Evolutionary conservation across 2,797 vertebrate genomes (phyloP).

Genomic region (Taeniopygia guttata): DNA sequence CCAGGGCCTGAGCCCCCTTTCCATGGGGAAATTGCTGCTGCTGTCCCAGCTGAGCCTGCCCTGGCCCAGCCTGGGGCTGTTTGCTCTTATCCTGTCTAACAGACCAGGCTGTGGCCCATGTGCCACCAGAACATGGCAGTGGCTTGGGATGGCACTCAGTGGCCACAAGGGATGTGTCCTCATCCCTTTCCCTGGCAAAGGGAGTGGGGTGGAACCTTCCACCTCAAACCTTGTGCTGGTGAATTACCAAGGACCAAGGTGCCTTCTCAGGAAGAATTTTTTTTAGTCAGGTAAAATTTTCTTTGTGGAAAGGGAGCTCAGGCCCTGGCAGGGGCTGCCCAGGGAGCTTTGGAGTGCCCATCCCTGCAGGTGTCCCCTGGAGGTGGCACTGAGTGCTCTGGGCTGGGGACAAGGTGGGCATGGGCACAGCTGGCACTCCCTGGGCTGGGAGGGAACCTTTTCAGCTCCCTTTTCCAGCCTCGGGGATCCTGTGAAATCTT

Average conservation of each 20-base stretch:
- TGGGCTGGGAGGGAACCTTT: background rate
- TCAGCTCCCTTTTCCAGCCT: background rate
- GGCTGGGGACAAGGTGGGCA: background rate
- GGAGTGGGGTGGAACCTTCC: background rate
- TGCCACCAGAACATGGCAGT: too few relatives aligned
- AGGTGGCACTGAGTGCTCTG: background rate
- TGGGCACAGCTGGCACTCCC: fast-evolving
- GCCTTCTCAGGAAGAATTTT: too few relatives aligned
- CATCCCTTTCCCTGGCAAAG: too few relatives aligned
- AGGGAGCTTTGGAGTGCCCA: background rate
- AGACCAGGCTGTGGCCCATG: too few relatives aligned
- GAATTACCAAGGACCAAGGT: too few relatives aligned
- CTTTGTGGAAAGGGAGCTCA: fast-evolving
- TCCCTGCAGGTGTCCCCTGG: background rate
- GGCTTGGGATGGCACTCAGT: too few relatives aligned
- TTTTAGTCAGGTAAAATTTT: background rate
- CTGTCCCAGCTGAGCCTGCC: too few relatives aligned
- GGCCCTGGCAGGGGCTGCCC: background rate
- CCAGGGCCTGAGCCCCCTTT: background rate
- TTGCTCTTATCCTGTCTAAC: too few relatives aligned
- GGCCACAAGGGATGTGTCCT: too few relatives aligned
- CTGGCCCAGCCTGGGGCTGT: too few relatives aligned
- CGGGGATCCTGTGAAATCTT: fast-evolving
- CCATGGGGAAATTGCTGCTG: background rate
- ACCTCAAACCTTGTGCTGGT: too few relatives aligned